Evolutionary conservation across 2,888 invertebrate genomes (phyloP), one percentile per base, ranked within the genome.

Genomic region (Bhutanitis thaidina): DNA sequence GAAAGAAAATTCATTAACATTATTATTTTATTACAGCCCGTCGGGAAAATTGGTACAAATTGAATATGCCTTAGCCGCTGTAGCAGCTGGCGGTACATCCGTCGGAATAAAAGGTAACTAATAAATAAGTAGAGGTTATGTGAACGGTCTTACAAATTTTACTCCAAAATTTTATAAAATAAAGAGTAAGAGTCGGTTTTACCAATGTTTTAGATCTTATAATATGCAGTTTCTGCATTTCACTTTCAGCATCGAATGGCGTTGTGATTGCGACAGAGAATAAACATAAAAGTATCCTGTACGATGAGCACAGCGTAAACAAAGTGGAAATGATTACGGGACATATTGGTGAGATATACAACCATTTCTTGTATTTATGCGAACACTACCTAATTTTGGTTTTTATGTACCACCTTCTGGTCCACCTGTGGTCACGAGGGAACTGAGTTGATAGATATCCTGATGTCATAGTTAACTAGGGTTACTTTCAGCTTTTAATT

Each of bases 1-100:
- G 1, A 7, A 13, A 40, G 34, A 16, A 39, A 16, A 16, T 32
- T 10, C 3, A 14, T 34, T 10, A 16, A 32, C 16, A 27, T 39
- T 20, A 12, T 4, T 44, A 54, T 69, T 74, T 70, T 60, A 73
- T 90, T 90, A 25, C 89, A 99, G 99, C 79, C 99, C 99, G 13
- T 99, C 99, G 16, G 99, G 99, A 61, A 99, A 99, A 90, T 91
- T 99, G 68, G 99, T 99, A 49, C 99, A 99, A 90, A 98, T 99
- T 67, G 99, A 99, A 91, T 99, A 99, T 95, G 99, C 99, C 3
- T 91, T 99, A 80, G 98, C 98, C 49, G 99, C 99, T 27, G 99
- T 99, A 20, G 97, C 98, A 53, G 97, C 98, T 57, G 99, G 99
- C 54, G 98, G 99, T 3, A 98, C 99, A 2, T 98, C 99, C 52